phyloP scores from a whole-genome alignment of 2,113 vertebrate genomes.

The Boulengeromyrus knoepffleri region DNA sequence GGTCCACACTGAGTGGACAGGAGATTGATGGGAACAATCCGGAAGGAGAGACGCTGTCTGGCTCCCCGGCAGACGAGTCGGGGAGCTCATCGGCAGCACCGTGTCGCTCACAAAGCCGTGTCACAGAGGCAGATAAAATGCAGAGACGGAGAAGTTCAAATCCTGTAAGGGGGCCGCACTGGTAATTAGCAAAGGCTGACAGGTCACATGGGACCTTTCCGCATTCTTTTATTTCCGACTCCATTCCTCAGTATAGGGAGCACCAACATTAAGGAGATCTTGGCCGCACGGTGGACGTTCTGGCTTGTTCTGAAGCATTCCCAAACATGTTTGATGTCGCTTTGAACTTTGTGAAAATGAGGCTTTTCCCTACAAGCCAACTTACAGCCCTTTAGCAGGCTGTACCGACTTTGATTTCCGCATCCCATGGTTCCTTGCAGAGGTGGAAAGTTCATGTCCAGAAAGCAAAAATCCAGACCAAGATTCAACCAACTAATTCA shows the following conservation, averaged over 20 bases:
- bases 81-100: background rate
- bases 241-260: background rate
- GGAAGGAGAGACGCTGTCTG: conserved; percentile 1
- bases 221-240: conserved; percentile 22
- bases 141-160: conserved; percentile 34
- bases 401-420: background rate
- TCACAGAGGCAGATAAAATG: conserved; percentile 27
- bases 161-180: conserved; percentile 23
- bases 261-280: background rate
- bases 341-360: background rate
- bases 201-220: conserved; percentile 23
- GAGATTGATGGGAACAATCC: conserved; percentile 13
- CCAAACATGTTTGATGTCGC: background rate
- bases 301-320: background rate
- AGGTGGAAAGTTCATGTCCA: background rate
- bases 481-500: background rate
- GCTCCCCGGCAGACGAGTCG: background rate
- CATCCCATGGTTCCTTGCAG: background rate
- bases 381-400: background rate
- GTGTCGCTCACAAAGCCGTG: conserved; percentile 9
- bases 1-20: background rate
- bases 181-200: conserved; percentile 40
- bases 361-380: background rate
- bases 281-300: background rate
- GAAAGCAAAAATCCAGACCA: background rate